Base-by-base conservation (phyloP, 2,797 vertebrate species). In the Cossypha heuglini region DNA sequence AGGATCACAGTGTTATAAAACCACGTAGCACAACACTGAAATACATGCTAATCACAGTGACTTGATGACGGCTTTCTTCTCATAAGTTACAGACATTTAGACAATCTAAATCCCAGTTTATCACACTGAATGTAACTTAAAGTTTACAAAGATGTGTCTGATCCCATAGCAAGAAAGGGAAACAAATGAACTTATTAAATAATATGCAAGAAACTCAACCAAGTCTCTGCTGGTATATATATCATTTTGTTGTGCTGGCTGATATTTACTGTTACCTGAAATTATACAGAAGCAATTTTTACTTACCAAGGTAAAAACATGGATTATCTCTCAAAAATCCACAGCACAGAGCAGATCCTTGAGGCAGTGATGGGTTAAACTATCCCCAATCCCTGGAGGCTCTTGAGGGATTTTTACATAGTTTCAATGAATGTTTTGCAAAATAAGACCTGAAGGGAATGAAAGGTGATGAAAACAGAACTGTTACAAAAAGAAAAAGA, bases 151-250 rank as follows among this genome's bases (percentile, higher is more conserved):
- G 22, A 37, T 33, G 4, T 43, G 18, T 74, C 31, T 77, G 57
- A 46, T 89, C 64, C 31, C 18, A 52, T 1, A 85, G 22, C 31
- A 92, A 69, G 72, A 80, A 72, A 80, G 9, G 7, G 24, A 94
- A 18, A 55, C 0, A 0, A 73, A 86, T 17, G 1, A 55, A 69
- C 0, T 83, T 71, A 49, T 20, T 6, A 1, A 74, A 67, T 15
- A 49, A 54, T 1, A 5, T 68, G 12, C 46, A 81, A 81, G 35
- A 68, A 66, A 66, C 35, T 72, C 17, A 61, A 14, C 5, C 9
- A 37, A 31, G 68, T 35, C 61, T 91, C 38, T 80, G 64, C 11
- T 68, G 54, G 17, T 63, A 6, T 86, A 17, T 16, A 6, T 18
- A 59, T 9, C 0, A 15, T 68, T 71, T 58, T 48, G 20, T 59